Conservation (phyloP, 2,888 invertebrate species). For the Harpalus rufipes region DNA sequence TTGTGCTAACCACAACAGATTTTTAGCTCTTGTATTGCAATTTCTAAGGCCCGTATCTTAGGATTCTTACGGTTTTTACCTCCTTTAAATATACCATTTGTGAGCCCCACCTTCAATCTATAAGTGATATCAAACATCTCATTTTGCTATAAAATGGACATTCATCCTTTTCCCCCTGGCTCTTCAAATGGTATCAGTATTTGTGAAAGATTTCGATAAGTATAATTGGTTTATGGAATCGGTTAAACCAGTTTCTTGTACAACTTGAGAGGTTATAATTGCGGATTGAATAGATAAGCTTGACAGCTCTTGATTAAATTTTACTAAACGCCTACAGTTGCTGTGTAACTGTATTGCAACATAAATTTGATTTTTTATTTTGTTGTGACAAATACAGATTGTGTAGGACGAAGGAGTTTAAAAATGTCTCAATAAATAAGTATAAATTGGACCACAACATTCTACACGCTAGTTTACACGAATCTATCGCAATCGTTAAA, state of each 20-base stretch:
- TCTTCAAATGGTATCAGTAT: background rate
- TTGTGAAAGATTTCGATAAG: constrained; percentile 10
- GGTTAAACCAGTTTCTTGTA: background rate
- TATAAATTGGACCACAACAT: constrained; percentile 16
- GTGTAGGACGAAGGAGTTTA: constrained; percentile 19
- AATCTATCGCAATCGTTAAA: background rate
- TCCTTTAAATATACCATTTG: no score
- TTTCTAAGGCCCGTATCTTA: no score
- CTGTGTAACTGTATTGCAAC: constrained; percentile 31
- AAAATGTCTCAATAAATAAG: constrained; percentile 36
- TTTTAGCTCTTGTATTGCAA: no score
- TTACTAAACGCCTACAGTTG: constrained; percentile 24
- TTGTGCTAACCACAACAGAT: no score
- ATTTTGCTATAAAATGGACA: no score
- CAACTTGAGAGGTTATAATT: constrained; percentile 33
- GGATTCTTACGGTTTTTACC: no score
- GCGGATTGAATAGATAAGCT: constrained; percentile 18
- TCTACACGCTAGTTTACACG: background rate
- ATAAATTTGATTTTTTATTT: constrained; percentile 29
- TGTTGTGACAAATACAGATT: constrained; percentile 26
- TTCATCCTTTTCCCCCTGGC: no score
- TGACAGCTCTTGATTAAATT: constrained; percentile 36
- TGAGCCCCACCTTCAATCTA: no score
- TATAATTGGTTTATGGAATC: constrained; percentile 19
- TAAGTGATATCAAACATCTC: no score